Conservation (phyloP, 2,888 invertebrate species). For the Nephrotoma guestfalica region DNA sequence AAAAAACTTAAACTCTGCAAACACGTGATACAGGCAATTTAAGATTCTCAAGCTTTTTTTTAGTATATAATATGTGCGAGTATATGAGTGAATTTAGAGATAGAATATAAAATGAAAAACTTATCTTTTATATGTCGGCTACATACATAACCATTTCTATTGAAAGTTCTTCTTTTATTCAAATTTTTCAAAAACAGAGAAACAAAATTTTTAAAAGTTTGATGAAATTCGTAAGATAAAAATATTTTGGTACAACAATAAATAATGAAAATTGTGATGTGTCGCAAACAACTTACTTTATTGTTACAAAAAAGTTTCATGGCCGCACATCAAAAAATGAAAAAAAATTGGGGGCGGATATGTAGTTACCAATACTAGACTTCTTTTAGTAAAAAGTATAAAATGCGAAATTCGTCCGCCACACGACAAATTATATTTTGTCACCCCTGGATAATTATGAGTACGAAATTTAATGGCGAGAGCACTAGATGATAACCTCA, state of each 20-base stretch:
- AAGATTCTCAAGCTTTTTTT: background rate
- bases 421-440: too few species aligned
- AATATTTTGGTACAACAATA: background rate
- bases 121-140: background rate
- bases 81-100: background rate
- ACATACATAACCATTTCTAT: background rate
- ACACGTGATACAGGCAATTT: background rate
- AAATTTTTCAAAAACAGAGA: background rate
- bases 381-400: too few species aligned
- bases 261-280: background rate
- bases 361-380: too few species aligned
- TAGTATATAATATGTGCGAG: background rate
- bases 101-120: background rate
- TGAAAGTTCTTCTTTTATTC: background rate
- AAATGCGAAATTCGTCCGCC: too few species aligned
- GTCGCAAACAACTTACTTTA: background rate
- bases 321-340: too few species aligned
- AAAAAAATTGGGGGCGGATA: too few species aligned
- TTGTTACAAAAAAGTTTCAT: background rate
- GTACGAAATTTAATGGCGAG: too few species aligned
- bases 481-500: too few species aligned
- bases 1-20: constrained; percentile 1
- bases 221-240: background rate
- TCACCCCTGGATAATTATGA: too few species aligned
- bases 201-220: background rate